Percentiles rank a stretch among this genome's conserved stretches.
These are phyloP conservation scores for Lutjanus argentimaculatus DNA, from an alignment of 2,797 vertebrate genomes.

Conservation along the genomic window DNA sequence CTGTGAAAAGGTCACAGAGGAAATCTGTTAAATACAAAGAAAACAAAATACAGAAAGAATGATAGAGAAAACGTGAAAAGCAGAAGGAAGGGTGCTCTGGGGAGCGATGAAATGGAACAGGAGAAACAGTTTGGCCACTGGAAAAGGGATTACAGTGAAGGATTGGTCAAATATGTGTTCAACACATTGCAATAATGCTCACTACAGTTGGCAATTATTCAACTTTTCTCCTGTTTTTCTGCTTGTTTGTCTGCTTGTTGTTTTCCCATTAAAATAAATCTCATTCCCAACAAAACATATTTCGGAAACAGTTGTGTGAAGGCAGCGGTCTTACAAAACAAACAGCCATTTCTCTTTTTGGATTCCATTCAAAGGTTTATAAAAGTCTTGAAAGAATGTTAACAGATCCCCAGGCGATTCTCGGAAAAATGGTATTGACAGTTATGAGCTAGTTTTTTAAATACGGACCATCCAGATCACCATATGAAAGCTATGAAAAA, in stretches of 20 bases:
- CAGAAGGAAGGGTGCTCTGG: constrained; percentile 14
- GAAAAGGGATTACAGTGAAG: constrained; percentile 30
- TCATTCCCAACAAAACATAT: not conserved
- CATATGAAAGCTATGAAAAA: not conserved
- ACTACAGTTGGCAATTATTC: constrained; percentile 1
- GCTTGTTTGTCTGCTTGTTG: not conserved
- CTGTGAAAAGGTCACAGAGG: not conserved
- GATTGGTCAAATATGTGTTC: constrained; percentile 35
- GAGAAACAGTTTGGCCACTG: constrained; percentile 18
- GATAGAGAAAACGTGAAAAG: constrained; percentile 12
- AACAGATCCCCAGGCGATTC: constrained; percentile 35
- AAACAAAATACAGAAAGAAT: constrained; percentile 11
- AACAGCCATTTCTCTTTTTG: constrained; percentile 36
- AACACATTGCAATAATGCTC: not conserved
- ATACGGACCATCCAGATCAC: not conserved
- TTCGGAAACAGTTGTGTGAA: constrained; percentile 10
- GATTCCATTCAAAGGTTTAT: constrained; percentile 19
- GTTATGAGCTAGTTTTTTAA: constrained; percentile 27
- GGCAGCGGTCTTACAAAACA: constrained; percentile 13
- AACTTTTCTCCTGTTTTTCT: not conserved
- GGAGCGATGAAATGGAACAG: constrained; percentile 18
- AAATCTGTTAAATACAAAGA: not conserved
- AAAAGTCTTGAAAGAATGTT: constrained; percentile 33
- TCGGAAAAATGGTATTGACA: constrained; percentile 31
- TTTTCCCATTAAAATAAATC: not conserved